Base-by-base conservation (phyloP, 2,888 invertebrate species). In the Ormyrus labotus region DNA sequence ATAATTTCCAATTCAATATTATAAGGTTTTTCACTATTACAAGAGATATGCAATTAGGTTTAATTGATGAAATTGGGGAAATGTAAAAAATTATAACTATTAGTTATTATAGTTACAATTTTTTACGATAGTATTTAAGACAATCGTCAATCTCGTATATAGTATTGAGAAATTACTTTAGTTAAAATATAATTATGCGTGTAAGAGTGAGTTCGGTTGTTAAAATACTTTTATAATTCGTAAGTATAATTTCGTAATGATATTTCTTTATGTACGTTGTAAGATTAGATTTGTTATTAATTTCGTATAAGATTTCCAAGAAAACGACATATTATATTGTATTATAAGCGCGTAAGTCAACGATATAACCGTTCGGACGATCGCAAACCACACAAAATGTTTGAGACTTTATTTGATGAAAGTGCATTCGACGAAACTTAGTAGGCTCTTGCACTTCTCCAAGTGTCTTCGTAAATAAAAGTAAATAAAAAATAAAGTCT, bases 301-400 rank as follows among this genome's bases (percentile, higher is more conserved):
- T 76, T 68, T 76, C 45, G 11, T 67, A 71, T 64, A 60, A 71
- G 60, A 71, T 61, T 71, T 71, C 71, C 67, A 75, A 67, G 61
- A 71, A 71, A 72, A 63, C 47, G 72, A 72, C 76, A 80, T 80
- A 80, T 76, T 80, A 19, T 19, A 19, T 72, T 80, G 65, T 61
- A 71, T 3, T 1, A 48, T 75, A 68, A 63, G 47, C 50, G 61
- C 34, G 19, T 58, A 67, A 57, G 13, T 71, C 67, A 61, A 80
- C 65, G 80, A 67, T 75, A n/a, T 55, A 64, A 80, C 71, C 75
- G 75, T 71, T 80, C n/a, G 47, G 8, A 55, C 3, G 9, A 55
- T 55, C 48, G 34, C 63, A 63, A 63, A 34, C 53, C 5, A n/a
- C 13, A 6, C 45, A 13, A 57, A 57, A 11, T 65, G 64, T 57